These are phyloP conservation scores for Antheraea assamensis DNA, from an alignment of 2,888 invertebrate genomes.

Conservation along the genomic window DNA sequence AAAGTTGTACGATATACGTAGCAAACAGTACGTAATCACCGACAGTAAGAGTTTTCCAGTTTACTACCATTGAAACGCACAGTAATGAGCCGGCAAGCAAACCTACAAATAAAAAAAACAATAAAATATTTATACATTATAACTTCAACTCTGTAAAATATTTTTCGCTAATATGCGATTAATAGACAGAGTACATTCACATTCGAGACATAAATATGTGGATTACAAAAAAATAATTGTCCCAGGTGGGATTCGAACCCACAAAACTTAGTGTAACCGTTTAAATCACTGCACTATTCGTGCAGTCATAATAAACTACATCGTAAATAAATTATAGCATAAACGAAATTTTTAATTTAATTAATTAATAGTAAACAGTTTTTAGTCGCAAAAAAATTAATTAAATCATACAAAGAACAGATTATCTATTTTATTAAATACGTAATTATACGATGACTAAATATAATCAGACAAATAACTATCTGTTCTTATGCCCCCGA, in stretches of 20 bases:
- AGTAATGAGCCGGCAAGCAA: slow-evolving; percentile 93
- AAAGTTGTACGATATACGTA: slow-evolving; percentile 96
- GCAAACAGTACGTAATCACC: slow-evolving; percentile 98
- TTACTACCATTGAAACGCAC: slow-evolving; percentile 93
- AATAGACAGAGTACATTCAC: too few species aligned
- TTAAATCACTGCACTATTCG: too few species aligned
- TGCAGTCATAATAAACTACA: too few species aligned
- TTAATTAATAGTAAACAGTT: background rate
- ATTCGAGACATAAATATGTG: too few species aligned
- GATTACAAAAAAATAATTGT: too few species aligned
- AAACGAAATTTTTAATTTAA: background rate
- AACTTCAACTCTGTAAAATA: background rate
- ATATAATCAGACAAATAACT: background rate
- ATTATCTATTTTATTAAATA: background rate
- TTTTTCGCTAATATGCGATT: background rate
- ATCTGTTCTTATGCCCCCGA: background rate
- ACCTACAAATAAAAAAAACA: slow-evolving; percentile 72
- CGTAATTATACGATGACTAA: background rate
- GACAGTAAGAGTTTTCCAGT: slow-evolving; percentile 87
- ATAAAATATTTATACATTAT: background rate
- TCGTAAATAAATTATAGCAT: background rate
- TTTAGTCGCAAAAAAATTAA: background rate
- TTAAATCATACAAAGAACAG: background rate
- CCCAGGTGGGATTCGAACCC: too few species aligned
- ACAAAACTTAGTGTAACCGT: too few species aligned